Base-by-base conservation (phyloP, 2,888 invertebrate genomes). In the Thereva nobilitata region DNA sequence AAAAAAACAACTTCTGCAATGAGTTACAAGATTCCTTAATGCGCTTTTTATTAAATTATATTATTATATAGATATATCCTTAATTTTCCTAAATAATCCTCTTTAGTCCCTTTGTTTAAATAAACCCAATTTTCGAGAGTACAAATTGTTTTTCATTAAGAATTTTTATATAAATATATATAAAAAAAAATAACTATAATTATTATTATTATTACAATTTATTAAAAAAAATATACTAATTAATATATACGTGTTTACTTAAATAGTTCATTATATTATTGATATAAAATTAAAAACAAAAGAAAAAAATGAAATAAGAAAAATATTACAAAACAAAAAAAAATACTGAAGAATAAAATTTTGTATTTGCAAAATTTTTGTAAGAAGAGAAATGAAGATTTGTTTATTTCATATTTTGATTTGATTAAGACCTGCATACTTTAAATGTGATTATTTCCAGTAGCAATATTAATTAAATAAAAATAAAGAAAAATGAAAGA, bases 91-190 rank as follows among this genome's bases (percentile, higher is more conserved):
- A 74, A 73, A 74, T 49, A 75, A 76, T 76, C 74, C 76, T 75
- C 12, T 34, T 53, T 64, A 64, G 64, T 38, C 52, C 52, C 53
- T 53, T 64, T 59, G 61, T 61, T 68, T 23, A 23, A 23, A 65
- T 66, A 68, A 59, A 61, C 78, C 77, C 76, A 66, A 68, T 66
- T 79, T 79, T 79, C 79, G 79, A 79, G 77, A 79, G 79, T 79
- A 79, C 79, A 79, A 79, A 79, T 79, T 79, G 80, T 79, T 79
- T 76, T 69, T 79, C 47, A 68, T 78, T 78, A 73, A 73, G 71
- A 75, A 74, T 75, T 76, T 75, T 76, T 23, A 23, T 23, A 23
- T 23, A 23, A 23, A 23, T 23, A 23, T 23, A 23, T 23, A 23
- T 23, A 23, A 23, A 23, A 23, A 71, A 72, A 64, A 49, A 52